phyloP scores from a whole-genome alignment of 30 jellyfish, hydroid and myxozoan species.

The Aurelia aurita region DNA sequence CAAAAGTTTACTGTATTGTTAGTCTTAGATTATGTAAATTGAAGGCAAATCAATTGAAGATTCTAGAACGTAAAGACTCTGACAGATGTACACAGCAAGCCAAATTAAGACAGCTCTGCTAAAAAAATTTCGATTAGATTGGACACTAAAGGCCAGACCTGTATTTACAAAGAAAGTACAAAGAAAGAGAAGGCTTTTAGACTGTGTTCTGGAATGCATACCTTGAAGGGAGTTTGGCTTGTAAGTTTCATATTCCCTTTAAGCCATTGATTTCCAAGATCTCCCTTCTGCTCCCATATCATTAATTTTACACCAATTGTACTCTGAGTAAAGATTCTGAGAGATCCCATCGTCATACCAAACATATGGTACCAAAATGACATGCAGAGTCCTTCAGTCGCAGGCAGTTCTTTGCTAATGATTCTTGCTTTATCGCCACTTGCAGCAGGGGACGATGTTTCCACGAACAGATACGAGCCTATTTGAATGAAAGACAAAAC shows the following conservation, averaged over 20 bases:
- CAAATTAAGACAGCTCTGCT: too few relatives aligned
- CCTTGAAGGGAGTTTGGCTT: conserved; percentile 56
- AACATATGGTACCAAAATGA: conserved; percentile 89
- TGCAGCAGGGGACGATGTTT: conserved; percentile 92
- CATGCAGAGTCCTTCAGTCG: conserved; percentile 64
- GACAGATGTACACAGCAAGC: too few relatives aligned
- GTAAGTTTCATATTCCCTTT: conserved; percentile 47
- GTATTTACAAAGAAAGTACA: too few relatives aligned
- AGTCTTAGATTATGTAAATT: too few relatives aligned
- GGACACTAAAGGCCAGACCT: too few relatives aligned
- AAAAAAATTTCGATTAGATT: too few relatives aligned
- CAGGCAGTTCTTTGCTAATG: conserved; percentile 65
- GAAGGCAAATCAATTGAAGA: too few relatives aligned
- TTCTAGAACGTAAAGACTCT: too few relatives aligned
- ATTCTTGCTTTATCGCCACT: conserved; percentile 85
- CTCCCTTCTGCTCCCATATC: conserved; percentile 80
- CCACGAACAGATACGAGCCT: conserved; percentile 85
- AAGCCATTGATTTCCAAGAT: conserved; percentile 82
- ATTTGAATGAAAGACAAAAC: too few relatives aligned
- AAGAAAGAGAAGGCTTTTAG: too few relatives aligned
- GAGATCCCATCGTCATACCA: conserved; percentile 79
- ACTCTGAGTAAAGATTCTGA: conserved; percentile 43
- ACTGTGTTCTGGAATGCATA: background rate
- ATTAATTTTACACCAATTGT: conserved; percentile 1
- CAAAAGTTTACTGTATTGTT: too few relatives aligned